Conservation (phyloP, 2,797 vertebrate species). For the Margarornis squamiger region DNA sequence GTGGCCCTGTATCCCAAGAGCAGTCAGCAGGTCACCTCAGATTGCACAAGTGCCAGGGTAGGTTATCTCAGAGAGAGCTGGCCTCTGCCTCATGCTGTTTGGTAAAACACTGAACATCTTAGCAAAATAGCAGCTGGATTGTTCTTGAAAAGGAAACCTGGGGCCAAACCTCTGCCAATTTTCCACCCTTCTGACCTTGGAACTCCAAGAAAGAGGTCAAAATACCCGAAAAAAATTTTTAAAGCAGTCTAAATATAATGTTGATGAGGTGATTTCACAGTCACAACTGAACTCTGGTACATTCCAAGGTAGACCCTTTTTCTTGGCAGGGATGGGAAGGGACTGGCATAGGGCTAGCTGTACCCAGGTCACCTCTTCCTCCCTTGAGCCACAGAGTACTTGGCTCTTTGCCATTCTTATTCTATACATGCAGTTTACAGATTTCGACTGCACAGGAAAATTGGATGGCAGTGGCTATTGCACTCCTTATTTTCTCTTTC, state of each 20-base stretch:
- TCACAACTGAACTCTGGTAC: background rate
- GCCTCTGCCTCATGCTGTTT: background rate
- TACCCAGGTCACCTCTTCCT: background rate
- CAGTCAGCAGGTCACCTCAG: background rate
- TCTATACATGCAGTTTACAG: background rate
- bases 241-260: background rate
- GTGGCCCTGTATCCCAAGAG: background rate
- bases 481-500: background rate
- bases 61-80: fast-evolving
- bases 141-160: background rate
- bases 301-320: fast-evolving
- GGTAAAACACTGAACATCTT: background rate
- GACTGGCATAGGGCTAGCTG: background rate
- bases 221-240: background rate
- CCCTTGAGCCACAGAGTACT: background rate
- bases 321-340: background rate
- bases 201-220: background rate
- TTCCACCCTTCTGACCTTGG: background rate
- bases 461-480: background rate
- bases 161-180: background rate
- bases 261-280: background rate
- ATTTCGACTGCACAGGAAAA: background rate
- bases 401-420: background rate
- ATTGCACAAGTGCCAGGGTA: background rate
- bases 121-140: fast-evolving